Conservation (phyloP, 2,113 vertebrate species). For the Rostratula benghalensis region DNA sequence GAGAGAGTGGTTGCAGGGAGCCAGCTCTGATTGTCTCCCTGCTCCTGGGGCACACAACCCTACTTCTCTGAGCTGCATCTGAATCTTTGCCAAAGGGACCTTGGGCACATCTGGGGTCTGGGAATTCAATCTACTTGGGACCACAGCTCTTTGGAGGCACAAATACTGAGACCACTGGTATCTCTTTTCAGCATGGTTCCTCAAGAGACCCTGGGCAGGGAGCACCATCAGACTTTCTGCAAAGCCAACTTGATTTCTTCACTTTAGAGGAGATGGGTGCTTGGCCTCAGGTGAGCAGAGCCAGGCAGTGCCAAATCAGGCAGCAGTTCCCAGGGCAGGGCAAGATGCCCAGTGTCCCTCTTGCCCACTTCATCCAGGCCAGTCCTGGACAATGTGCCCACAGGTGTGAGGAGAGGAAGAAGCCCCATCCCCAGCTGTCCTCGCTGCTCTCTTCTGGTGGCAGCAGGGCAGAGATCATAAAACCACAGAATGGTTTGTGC, state of each 20-base stretch:
- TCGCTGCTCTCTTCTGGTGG: neutral
- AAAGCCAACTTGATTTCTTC: neutral
- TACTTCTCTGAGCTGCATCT: accelerated
- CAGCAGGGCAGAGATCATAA: neutral
- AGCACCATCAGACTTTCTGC: neutral
- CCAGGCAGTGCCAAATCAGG: neutral
- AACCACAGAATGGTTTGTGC: neutral
- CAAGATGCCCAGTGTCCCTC: accelerated
- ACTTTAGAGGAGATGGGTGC: accelerated
- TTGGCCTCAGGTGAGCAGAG: neutral
- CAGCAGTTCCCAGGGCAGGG: neutral
- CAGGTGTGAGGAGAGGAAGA: neutral
- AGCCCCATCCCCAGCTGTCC: neutral
- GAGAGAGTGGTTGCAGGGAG: neutral
- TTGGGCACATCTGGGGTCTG: neutral
- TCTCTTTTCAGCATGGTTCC: neutral
- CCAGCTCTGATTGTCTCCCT: neutral
- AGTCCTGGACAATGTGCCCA: neutral
- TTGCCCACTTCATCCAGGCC: accelerated
- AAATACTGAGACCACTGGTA: neutral
- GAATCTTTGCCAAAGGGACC: neutral
- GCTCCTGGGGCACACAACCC: neutral
- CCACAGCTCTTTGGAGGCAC: neutral
- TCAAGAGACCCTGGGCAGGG: neutral
- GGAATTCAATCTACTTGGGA: neutral